Evolutionary conservation across 2,888 invertebrate genomes (phyloP), one percentile per base, ranked within the genome.

Genomic region (Isoperla grammatica): DNA sequence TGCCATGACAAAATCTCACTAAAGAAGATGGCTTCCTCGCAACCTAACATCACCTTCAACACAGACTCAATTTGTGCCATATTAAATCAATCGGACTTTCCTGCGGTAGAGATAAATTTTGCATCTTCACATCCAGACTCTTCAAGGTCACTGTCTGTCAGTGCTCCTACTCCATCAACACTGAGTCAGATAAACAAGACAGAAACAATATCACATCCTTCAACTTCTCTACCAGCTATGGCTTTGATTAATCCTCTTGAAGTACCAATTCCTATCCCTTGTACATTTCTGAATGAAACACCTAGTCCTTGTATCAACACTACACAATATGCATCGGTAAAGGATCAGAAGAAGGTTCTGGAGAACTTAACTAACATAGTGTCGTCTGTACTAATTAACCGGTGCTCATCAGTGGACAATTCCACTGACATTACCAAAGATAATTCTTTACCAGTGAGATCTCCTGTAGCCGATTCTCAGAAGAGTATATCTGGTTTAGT

Each of bases 401-500:
- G 37, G 17, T 69, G 69, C 49, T 69, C 72, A 48, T 74, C 72
- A 17, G 69, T 69, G 2, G 76, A 77, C 45, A 74, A 75, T 56
- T 71, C 75, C 9, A 71, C 72, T 2, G 72, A 70, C 20, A 49
- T 61, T 42, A 58, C 60, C 50, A 61, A 59, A 61, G 59, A 56
- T 40, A 29, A 59, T 23, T 48, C 39, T 57, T 13, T 55, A 23
- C 40, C 64, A 45, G 46, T 61, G 1, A 59, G 43, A 22, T 53
- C 57, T 12, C 59, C 62, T 20, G 59, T 55, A 39, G 19, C 19
- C 17, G 61, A 61, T 17, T 50, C 53, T 53, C 55, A 63, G 12
- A 70, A 75, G 17, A 75, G 72, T 64, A 71, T 81, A 61, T 80
- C 82, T 45, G 90, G 92, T 23, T 86, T 88, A 72, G 93, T 93